Evolutionary conservation across 2,888 invertebrate species (phyloP), one percentile per base, ranked within the genome.

Genomic region (Frankliniella fusca): DNA sequence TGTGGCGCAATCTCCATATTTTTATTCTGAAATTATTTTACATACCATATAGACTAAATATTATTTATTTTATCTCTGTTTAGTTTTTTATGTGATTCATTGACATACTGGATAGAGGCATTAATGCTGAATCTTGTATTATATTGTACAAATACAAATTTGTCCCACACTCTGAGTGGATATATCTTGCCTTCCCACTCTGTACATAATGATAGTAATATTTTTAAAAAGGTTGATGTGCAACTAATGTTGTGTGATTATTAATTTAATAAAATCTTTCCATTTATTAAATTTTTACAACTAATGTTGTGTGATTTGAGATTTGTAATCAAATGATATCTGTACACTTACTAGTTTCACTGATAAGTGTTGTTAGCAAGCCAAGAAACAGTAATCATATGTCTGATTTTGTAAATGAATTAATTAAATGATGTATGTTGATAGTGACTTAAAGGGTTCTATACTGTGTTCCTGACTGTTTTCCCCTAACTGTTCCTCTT

Each of bases 11-110:
- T 76, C 70, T 76, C 70, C 70, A 76, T 76, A 76, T 76, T 76
- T 76, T 76, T 76, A 76, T 76, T 76, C 70, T 76, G 70, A 76
- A 76, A 76, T 76, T 76, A 76, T 76, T 76, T 76, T 76, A 76
- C 70, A 76, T 76, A 76, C 70, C 70, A 76, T 76, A 76, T 76
- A 76, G 70, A 76, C 70, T 76, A 76, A 76, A 76, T 76, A 76
- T 76, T 76, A 76, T 76, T 76, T 76, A 76, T 76, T 76, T 76
- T 76, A 76, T 76, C 70, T 76, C 27, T 76, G 70, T 76, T 76
- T 76, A 76, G 70, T 76, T 76, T 76, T 76, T 76, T 76, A 76
- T 76, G 70, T 76, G 70, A 76, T 76, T 76, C 70, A 76, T 76
- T 23, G 70, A 76, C 70, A 76, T 76, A 76, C 70, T 27, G 70